Conservation (phyloP, 2,113 vertebrate genomes). For the Phyllostomus discolor region DNA sequence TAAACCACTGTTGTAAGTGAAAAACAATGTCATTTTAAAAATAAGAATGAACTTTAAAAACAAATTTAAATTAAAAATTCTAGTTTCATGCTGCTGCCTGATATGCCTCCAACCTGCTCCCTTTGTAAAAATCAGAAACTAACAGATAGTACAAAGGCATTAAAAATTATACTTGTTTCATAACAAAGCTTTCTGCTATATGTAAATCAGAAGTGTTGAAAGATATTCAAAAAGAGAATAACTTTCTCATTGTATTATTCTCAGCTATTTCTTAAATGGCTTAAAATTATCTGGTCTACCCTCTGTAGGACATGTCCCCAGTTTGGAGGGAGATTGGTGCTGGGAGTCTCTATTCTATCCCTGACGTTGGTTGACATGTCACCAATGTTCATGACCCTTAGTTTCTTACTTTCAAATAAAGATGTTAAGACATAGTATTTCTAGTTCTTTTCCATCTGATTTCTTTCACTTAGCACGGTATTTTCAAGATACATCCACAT, state of each 20-base stretch:
- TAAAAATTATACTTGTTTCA: not conserved
- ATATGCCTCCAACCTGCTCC: not conserved
- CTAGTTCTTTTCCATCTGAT: not conserved
- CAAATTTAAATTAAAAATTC: conserved; percentile 5
- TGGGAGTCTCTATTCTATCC: not conserved
- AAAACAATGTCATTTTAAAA: not conserved
- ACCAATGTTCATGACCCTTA: not conserved
- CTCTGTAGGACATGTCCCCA: not conserved
- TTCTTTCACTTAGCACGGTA: not conserved
- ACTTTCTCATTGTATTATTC: not conserved
- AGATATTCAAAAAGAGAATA: conserved; percentile 12
- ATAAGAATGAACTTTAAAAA: not conserved
- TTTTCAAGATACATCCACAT: not conserved
- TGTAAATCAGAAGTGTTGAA: conserved; percentile 3
- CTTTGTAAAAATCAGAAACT: not conserved
- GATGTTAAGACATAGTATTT: not conserved
- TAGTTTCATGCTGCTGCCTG: not conserved
- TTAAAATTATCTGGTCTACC: not conserved
- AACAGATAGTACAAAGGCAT: not conserved
- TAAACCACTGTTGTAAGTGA: not conserved
- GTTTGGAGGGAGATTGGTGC: not conserved
- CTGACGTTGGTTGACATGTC: not conserved
- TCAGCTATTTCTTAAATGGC: conserved; percentile 26
- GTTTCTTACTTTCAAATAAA: not conserved
- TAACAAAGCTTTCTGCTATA: not conserved